Base-by-base conservation (phyloP, 1,140 invertebrate species). In the Apocrypta bakeri region DNA sequence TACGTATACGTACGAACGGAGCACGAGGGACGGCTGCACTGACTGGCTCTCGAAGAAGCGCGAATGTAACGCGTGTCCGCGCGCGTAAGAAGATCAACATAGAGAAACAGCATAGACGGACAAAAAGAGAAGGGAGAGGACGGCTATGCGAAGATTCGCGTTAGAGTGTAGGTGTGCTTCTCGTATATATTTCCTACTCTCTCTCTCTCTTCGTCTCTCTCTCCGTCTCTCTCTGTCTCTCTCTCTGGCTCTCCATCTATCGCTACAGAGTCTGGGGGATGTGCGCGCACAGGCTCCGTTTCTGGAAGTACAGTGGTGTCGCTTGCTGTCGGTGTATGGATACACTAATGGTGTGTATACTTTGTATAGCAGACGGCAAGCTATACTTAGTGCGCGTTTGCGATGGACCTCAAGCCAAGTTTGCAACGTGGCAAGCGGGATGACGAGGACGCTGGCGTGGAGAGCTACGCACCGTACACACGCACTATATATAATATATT, bases 11-110 rank as follows among this genome's bases (percentile, higher is more conserved):
- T n/a, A 37, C 68, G 31, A 2, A 56, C 48, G 48, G 68, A n/a
- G 31, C 68, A 71, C 68, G 31, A 71, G 68, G 68, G 68, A 71
- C 68, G 68, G 68, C 31, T 66, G 63, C 24, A 66, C 63, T 66
- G 63, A 25, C 63, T 29, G 63, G 63, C 63, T 29, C 27, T 27
- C 63, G 24, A 66, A 21, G 48, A 56, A 56, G 48, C 48, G 48
- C 48, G 48, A 56, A n/a, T 56, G 8, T 17, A 56, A 56, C 21
- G 48, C 48, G 68, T 71, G 68, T 31, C 31, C 25, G 29, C 17
- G 21, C 68, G 31, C 68, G 27, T 3, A 31, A 71, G 31, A 33
- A n/a, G 29, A n/a, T 14, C 9, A 27, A 17, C 66, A 11, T 0
- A 27, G 14, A 14, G 56, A n/a, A n/a, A n/a, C 61, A 12, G 24